Evolutionary conservation across 64 coral and sea anemone genomes (phyloP).

Genomic region (Hydrozoanthus tunicans): DNA sequence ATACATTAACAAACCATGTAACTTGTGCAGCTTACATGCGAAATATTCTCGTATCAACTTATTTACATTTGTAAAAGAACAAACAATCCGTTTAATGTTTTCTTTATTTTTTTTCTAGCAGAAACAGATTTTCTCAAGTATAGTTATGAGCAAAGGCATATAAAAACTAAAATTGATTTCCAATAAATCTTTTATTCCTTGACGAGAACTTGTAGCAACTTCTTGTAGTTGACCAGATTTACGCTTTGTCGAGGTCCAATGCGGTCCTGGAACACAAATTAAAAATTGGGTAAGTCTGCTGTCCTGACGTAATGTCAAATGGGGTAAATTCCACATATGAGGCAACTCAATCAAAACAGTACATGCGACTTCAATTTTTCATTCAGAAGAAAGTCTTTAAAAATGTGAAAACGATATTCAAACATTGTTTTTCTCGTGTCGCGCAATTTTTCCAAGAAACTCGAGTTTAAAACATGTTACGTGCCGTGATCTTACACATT

Average conservation of each 20-base stretch:
- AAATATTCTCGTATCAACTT: neutral
- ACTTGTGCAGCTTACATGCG: neutral
- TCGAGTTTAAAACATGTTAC: no score
- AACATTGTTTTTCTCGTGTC: no score
- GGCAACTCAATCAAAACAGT: neutral
- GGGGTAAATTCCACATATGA: neutral
- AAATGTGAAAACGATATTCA: no score
- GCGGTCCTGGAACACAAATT: conserved; percentile 72
- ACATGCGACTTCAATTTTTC: no score
- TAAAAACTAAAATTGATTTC: neutral
- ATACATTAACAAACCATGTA: neutral
- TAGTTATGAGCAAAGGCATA: neutral
- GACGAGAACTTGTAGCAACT: conserved; percentile 73
- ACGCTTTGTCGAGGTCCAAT: conserved; percentile 83
- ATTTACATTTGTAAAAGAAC: conserved; percentile 16
- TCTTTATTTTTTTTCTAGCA: neutral
- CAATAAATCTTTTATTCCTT: conserved; percentile 36
- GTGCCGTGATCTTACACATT: no score
- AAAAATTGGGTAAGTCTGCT: neutral
- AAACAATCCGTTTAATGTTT: neutral
- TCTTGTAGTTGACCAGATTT: conserved; percentile 81
- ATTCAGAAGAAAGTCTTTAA: no score
- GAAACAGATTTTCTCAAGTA: neutral
- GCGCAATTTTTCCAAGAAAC: no score
- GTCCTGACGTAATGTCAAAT: neutral